These are phyloP conservation scores for Setipinna tenuifilis DNA, from an alignment of 2,797 vertebrate species.

Conservation along the genomic window DNA sequence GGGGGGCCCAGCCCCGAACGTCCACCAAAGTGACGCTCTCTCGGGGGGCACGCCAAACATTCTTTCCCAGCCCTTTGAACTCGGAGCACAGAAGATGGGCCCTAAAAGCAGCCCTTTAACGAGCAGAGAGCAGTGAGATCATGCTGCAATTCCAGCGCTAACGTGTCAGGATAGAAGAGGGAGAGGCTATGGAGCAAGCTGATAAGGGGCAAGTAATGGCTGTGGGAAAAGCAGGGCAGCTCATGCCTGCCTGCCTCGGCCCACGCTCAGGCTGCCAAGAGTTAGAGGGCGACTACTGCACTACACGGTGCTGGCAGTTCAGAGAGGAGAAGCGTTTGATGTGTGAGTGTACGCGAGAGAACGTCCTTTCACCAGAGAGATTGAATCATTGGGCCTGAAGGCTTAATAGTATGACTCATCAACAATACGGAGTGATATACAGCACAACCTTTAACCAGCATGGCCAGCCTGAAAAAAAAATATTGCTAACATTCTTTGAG, in stretches of 20 bases:
- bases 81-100: slow-evolving; percentile 40
- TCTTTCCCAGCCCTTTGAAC: slow-evolving; percentile 55
- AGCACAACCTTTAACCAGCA: background rate
- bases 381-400: background rate
- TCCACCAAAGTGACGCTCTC: slow-evolving; percentile 29
- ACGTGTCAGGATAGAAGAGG: slow-evolving; percentile 48
- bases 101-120: slow-evolving; percentile 57
- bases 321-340: background rate
- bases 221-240: slow-evolving; percentile 46
- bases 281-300: background rate
- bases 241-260: slow-evolving; percentile 23
- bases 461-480: background rate
- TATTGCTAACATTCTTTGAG: background rate
- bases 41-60: slow-evolving; percentile 50
- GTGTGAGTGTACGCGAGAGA: background rate
- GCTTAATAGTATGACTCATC: slow-evolving; percentile 10
- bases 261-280: slow-evolving; percentile 2
- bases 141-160: slow-evolving; percentile 46
- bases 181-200: slow-evolving; percentile 27
- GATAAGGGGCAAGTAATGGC: slow-evolving; percentile 42
- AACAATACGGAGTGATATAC: background rate
- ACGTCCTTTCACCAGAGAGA: background rate
- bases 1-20: slow-evolving; percentile 43
- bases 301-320: background rate
- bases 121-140: slow-evolving; percentile 43